Evolutionary conservation across 2,113 vertebrate genomes (phyloP), one percentile per base, ranked within the genome.

Genomic region (Phasianus colchicus): DNA sequence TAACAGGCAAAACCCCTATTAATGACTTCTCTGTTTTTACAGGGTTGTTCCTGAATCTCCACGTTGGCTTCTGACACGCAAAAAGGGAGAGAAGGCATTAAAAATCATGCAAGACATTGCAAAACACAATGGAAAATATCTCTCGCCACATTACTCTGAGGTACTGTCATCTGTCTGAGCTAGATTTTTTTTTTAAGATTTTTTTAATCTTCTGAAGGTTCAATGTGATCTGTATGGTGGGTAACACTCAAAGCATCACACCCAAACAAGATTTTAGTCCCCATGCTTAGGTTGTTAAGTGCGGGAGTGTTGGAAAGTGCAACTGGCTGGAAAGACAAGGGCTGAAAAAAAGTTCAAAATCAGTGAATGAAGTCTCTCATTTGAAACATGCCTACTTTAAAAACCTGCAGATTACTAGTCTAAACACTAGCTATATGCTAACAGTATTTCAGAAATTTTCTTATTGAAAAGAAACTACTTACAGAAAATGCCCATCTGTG

Each of bases 11-110:
- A 63, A 2, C 10, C 52, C 14, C 83, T 71, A 64, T 42, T 89
- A 63, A 30, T 21, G 13, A 32, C 16, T 54, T 93, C 18, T 70
- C 24, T 84, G 13, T 57, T 95, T 88, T 75, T 38, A 38, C 95
- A 99, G 99, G 99, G 97, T 98, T 47, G 98, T 99, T 89, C 99
- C 99, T 2, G 99, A 99, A 63, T 99, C 99, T 89, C 99, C 99
- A 9, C 97, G 99, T n/a, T 99, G 99, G 99, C 98, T 99, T 24
- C 95, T 99, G 47, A 99, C 98, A 36, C 98, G 99, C 74, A 99
- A 98, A 83, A 96, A 98, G 52, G 98, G 97, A 54, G 89, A 97
- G 12, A 95, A 98, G 95, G 99, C 99, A 2, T 72, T 99, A 77
- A 90, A 98, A 92, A 98, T 99, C 88, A 98, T 99, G 15, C 97